Percentiles rank a stretch among this genome's conserved stretches.
phyloP scores from a whole-genome alignment of 1,140 invertebrate genomes.

The Pissodes strobi region DNA sequence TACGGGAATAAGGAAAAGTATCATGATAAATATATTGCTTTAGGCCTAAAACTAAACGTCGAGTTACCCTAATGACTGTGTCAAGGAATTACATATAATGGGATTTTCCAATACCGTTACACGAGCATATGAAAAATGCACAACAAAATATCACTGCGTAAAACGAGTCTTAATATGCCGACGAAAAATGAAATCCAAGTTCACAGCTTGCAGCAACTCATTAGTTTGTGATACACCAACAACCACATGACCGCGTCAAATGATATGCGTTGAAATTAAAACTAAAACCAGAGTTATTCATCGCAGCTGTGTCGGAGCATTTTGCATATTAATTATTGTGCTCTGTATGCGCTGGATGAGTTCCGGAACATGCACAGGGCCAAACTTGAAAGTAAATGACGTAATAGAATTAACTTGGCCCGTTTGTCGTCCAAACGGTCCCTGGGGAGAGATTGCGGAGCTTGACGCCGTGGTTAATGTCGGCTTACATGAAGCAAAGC shows the following conservation, averaged over 20 bases:
- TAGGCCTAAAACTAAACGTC: no score
- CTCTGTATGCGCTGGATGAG: background rate
- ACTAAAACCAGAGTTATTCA: background rate
- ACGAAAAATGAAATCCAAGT: no score
- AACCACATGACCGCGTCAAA: background rate
- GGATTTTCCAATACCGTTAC: no score
- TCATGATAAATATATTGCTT: no score
- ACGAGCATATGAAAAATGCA: no score
- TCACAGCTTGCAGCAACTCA: no score
- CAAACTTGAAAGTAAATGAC: conserved; percentile 5
- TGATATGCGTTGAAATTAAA: conserved; percentile 2
- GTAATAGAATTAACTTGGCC: conserved; percentile 19
- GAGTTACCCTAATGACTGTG: no score
- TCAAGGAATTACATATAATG: no score
- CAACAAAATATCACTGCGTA: no score
- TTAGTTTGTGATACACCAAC: no score
- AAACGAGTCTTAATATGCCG: no score
- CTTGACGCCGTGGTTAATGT: background rate
- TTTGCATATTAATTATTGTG: conserved; percentile 12
- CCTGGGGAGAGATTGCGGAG: background rate
- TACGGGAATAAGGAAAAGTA: no score
- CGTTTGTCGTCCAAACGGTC: background rate
- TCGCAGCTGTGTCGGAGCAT: background rate
- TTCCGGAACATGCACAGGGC: background rate
- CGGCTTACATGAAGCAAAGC: background rate